Percentiles rank a stretch among this genome's conserved stretches.
phyloP scores from a whole-genome alignment of 2,888 invertebrate species.

The Drosophila mimica region DNA sequence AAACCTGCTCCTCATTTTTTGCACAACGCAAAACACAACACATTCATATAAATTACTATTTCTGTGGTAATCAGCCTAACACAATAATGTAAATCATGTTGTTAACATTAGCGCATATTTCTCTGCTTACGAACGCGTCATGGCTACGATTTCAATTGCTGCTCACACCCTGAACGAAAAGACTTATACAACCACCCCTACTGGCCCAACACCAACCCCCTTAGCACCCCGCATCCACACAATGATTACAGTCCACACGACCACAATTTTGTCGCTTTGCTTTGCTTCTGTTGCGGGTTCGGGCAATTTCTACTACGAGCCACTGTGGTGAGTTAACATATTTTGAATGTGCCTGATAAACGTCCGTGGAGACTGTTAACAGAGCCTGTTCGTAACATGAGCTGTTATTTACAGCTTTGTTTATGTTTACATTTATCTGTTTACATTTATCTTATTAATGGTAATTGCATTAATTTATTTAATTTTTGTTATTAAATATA shows the following conservation, averaged over 20 bases:
- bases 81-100: constrained; percentile 34
- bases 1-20: not conserved
- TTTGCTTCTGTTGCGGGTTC: not conserved
- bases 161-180: not conserved
- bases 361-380: constrained; percentile 40
- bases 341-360: constrained; percentile 37
- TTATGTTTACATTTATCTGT: not conserved
- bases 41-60: not conserved
- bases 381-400: constrained; percentile 18
- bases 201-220: constrained; percentile 12
- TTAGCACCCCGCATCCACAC: not conserved
- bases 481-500: not conserved
- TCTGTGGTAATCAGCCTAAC: constrained; percentile 19
- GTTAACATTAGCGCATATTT: constrained; percentile 43
- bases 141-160: constrained; percentile 28
- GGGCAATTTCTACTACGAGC: constrained; percentile 7
- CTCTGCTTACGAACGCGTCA: constrained; percentile 22
- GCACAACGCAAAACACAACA: not conserved
- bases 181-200: constrained; percentile 44
- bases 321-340: constrained; percentile 31
- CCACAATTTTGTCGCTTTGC: constrained; percentile 52
- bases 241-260: constrained; percentile 42
- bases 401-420: constrained; percentile 8
- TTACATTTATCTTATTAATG: not conserved
- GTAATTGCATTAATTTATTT: not conserved